Evolutionary conservation across 2,888 invertebrate species (phyloP).

Genomic region (Scaptomyza caliginosa): DNA sequence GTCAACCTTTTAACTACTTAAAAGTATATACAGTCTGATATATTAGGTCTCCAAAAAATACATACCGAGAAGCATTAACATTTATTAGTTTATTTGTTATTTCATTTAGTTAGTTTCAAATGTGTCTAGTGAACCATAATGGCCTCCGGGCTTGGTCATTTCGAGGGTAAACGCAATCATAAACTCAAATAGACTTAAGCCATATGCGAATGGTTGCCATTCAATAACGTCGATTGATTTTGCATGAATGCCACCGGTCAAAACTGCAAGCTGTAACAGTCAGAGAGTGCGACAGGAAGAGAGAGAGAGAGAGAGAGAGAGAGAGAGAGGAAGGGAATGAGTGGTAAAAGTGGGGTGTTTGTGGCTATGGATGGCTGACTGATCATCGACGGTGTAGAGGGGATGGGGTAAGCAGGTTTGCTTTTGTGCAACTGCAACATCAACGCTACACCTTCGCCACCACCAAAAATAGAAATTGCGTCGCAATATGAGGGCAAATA

Average conservation of each 20-base stretch:
- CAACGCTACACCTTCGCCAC: conserved; percentile 32
- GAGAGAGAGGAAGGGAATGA: neutral
- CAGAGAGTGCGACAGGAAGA: neutral
- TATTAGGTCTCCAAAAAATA: neutral
- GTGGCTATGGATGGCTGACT: conserved; percentile 8
- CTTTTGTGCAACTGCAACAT: conserved; percentile 42
- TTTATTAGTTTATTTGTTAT: too few relatives aligned
- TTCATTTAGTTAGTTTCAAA: neutral
- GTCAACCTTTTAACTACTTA: conserved; percentile 1
- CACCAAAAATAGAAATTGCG: conserved; percentile 39
- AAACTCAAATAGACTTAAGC: conserved; percentile 58
- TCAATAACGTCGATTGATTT: conserved; percentile 62
- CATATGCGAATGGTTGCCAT: conserved; percentile 47
- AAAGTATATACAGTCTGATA: neutral
- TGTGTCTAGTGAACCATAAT: neutral
- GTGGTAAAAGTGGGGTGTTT: conserved; percentile 5
- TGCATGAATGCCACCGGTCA: conserved; percentile 65
- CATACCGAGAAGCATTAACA: too few relatives aligned
- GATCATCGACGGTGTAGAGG: neutral
- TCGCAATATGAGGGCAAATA: conserved; percentile 69
- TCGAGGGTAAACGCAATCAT: conserved; percentile 44
- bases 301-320: neutral
- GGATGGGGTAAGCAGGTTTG: conserved; percentile 7
- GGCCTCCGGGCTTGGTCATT: neutral
- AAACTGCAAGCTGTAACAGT: conserved; percentile 20